Percentiles rank a stretch among this genome's conserved stretches.
phyloP scores from a whole-genome alignment of 2,797 vertebrate genomes.

The Picus viridis region DNA sequence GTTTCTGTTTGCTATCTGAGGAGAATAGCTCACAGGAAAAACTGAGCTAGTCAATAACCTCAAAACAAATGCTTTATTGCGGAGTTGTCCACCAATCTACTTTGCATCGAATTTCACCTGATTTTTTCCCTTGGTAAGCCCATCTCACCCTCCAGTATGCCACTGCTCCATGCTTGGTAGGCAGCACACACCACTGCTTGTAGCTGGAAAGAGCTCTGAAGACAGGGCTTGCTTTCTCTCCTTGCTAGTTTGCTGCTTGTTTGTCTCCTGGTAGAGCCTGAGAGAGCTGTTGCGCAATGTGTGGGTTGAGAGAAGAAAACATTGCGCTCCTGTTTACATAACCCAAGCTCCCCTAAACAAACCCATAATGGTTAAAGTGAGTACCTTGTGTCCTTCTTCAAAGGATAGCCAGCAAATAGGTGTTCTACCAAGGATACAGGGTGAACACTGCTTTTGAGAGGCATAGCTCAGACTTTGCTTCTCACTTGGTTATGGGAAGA shows the following conservation, averaged over 20 bases:
- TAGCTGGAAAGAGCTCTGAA: neutral
- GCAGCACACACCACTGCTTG: neutral
- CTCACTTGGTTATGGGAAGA: neutral
- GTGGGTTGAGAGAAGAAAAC: conserved; percentile 36
- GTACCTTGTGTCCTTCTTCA: conserved; percentile 13
- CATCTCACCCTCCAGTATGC: neutral
- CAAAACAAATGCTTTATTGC: neutral
- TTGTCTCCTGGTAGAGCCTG: neutral
- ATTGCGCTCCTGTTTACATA: conserved; percentile 43
- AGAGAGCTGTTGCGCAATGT: conserved; percentile 35
- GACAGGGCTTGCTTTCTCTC: neutral
- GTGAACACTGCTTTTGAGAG: neutral
- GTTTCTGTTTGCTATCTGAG: neutral
- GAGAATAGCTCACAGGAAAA: neutral
- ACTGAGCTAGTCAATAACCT: neutral
- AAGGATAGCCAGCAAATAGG: neutral
- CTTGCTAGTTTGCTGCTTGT: neutral
- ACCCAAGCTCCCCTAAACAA: neutral
- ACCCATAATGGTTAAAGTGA: neutral
- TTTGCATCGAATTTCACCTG: neutral
- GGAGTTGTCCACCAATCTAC: neutral
- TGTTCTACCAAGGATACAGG: neutral
- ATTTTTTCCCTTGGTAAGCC: neutral
- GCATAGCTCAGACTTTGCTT: neutral
- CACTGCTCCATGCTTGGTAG: neutral